Base-by-base conservation (phyloP, 2,113 vertebrate genomes). In the Meriones unguiculatus region DNA sequence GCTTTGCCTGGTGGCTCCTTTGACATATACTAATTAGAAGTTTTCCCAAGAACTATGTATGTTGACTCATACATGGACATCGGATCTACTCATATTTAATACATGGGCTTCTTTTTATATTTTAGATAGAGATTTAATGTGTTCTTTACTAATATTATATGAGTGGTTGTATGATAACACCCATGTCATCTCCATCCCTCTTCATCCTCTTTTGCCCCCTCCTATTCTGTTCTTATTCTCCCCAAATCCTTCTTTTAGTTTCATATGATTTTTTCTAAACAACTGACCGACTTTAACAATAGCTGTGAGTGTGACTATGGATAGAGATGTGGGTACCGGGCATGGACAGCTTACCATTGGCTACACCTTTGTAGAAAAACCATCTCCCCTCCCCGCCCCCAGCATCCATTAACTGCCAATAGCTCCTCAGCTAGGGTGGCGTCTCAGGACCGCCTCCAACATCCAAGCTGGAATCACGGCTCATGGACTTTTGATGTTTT, bases 401-500 rank as follows among this genome's bases (percentile, higher is more conserved):
- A 46, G 14, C n/a, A 41, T 85, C n/a, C 25, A 85, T 10, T 64
- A 30, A 84, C 81, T 15, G 7, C 24, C 13, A 41, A 2, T 17
- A 84, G 4, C 24, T 64, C 59, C n/a, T 41, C 24, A 84, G 57
- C 22, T 10, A 75, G 9, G 38, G 4, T 3, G n/a, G 38, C 12
- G 20, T 5, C 20, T 38, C 57, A 7, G 38, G 81, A 41, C 18
- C 18, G 11, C 54, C 80, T 62, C 54, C 35, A 62, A 22, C 6
- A 28, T 14, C 5, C 35, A 82, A n/a, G 54, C 54, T 62, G 5
- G 12, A 62, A 24, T 82, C n/a, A 14, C 38, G 35, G 3, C 54
- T 82, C 35, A 59, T 82, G 35, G 35, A 67, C 41, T 91, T 91
- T 75, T 18, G 89, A 24, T 91, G 57, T 72, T 94, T 90, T 30